Evolutionary conservation across 2,113 vertebrate species (phyloP), one percentile per base, ranked within the genome.

Genomic region (Scalopus aquaticus): DNA sequence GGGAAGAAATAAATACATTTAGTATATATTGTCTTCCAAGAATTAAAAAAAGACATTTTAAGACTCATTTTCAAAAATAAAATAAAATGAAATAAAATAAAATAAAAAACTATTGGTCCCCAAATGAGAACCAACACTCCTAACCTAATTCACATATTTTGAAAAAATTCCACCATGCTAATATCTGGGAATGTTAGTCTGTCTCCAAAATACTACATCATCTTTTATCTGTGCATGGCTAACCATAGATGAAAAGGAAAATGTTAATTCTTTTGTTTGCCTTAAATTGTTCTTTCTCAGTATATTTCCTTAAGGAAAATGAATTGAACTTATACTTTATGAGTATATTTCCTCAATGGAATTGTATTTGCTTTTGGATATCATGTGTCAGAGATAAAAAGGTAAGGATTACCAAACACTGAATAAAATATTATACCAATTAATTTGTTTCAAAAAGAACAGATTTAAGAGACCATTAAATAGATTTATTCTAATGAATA

Each of bases 401-500:
- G 26, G 9, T 22, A 87, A n/a, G 64, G 17, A 22, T 46, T 32
- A 65, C 26, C 1, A 93, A 94, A 91, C 10, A 56, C 3, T 84
- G 1, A 4, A 35, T 16, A 72, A 60, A 51, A 76, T 90, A 91
- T 81, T 92, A 74, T 51, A 78, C 11, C 81, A 95, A 91, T 72
- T 91, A 93, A 91, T 93, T 51, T 80, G 17, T 22, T 93, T 16
- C 42, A 77, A 91, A 89, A 69, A 54, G 42, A 79, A 72, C 70
- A 49, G 58, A 93, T 51, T 83, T 74, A 92, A 72, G 15, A 94
- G 24, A 35, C 91, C 94, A 80, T 83, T 95, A 96, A 94, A 81
- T 88, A 24, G 49, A 80, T 91, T 93, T 89, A 80, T 32, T 80
- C 32, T 95, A 94, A 94, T 88, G 87, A 94, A 88, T 90, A 88